A percentile compares a stretch with the other conserved stretches of the same genome.
Evolutionary conservation across 2,797 vertebrate genomes (phyloP).

Genomic region (Cirrhinus mrigala): DNA sequence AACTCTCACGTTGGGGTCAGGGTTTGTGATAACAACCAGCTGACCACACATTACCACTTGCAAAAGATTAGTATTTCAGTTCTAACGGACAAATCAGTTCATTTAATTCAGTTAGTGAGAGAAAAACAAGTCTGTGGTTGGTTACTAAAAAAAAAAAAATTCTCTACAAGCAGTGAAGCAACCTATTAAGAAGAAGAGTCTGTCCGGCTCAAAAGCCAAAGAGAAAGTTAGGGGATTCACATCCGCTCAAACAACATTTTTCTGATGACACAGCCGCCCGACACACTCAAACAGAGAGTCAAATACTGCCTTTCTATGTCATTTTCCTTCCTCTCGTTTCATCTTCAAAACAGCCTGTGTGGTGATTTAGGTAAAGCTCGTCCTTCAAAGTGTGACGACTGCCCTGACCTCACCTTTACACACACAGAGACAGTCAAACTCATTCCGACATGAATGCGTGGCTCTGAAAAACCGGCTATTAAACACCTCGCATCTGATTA

Average conservation of each 20-base stretch:
- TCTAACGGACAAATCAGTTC: background rate
- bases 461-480: background rate
- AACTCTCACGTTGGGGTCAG: too few relatives aligned
- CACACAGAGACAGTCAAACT: background rate
- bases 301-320: constrained; percentile 35
- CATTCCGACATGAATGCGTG: background rate
- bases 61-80: background rate
- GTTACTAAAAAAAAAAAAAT: background rate
- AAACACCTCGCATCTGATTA: background rate
- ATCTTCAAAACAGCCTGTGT: constrained; percentile 30
- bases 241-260: constrained; percentile 36
- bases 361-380: constrained; percentile 27
- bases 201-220: constrained; percentile 78
- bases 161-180: constrained; percentile 75
- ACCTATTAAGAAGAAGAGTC: constrained; percentile 82
- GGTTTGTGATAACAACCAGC: too few relatives aligned
- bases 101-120: background rate
- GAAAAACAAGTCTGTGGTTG: background rate
- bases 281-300: constrained; percentile 45
- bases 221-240: constrained; percentile 80
- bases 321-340: constrained; percentile 31
- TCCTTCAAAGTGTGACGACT: background rate
- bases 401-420: constrained; percentile 36
- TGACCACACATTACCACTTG: background rate
- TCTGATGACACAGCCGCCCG: constrained; percentile 30